A percentile compares a stretch with the other conserved stretches of the same genome.
phyloP scores from a whole-genome alignment of 2,113 vertebrate genomes.

The Sterna hirundo region DNA sequence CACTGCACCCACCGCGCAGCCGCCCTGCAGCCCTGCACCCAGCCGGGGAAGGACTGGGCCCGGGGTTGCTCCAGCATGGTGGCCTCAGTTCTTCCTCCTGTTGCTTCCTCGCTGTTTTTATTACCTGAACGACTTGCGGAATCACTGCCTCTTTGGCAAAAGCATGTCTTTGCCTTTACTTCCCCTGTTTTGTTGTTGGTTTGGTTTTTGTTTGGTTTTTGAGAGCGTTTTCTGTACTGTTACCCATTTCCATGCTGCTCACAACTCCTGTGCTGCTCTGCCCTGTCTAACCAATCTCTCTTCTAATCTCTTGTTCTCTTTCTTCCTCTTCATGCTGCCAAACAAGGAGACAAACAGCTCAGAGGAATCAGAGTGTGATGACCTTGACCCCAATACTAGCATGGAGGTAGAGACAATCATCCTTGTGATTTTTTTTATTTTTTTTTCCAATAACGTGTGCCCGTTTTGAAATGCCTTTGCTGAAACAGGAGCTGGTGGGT shows the following conservation, averaged over 20 bases:
- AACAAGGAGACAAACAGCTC: slow-evolving; percentile 94
- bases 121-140: neutral
- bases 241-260: slow-evolving; percentile 33
- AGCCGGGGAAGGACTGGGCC: neutral
- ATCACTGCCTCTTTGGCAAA: slow-evolving; percentile 29
- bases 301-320: slow-evolving; percentile 75
- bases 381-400: slow-evolving; percentile 95
- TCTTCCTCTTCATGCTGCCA: slow-evolving; percentile 80
- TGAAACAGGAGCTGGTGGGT: neutral
- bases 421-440: slow-evolving; percentile 44
- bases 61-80: neutral
- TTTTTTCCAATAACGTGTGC: neutral
- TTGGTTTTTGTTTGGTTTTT: neutral
- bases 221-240: slow-evolving; percentile 2
- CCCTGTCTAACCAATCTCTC: slow-evolving; percentile 27
- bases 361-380: slow-evolving; percentile 97
- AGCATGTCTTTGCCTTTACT: slow-evolving; percentile 65
- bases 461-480: neutral
- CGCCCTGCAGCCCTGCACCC: neutral
- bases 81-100: slow-evolving; percentile 38
- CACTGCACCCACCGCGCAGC: neutral
- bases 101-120: slow-evolving; percentile 36
- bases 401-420: slow-evolving; percentile 93
- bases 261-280: slow-evolving; percentile 5
- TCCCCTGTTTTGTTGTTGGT: neutral